These are phyloP conservation scores for Neogale vison DNA, from an alignment of 2,113 vertebrate species.

Conservation along the genomic window DNA sequence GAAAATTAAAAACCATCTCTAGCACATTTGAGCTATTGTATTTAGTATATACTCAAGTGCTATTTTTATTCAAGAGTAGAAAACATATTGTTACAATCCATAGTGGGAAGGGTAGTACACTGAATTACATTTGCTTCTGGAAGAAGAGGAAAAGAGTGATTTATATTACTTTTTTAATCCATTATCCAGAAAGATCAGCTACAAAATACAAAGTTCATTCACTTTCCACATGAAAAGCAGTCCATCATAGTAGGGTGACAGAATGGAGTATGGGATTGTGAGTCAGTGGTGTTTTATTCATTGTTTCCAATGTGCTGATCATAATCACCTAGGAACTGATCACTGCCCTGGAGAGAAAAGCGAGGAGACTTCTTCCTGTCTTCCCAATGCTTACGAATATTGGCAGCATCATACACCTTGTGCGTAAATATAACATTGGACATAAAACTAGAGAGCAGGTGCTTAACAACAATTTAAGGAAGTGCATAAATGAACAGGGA, in stretches of 20 bases:
- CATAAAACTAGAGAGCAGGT: background rate
- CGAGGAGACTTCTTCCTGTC: background rate
- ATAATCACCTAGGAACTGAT: background rate
- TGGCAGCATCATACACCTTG: background rate
- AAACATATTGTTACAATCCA: background rate
- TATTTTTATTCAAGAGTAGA: background rate
- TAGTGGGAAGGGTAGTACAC: background rate
- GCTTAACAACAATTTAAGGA: background rate
- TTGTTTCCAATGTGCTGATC: background rate
- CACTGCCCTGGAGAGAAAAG: background rate
- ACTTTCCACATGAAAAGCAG: background rate
- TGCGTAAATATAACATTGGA: background rate
- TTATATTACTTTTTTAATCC: slow-evolving; percentile 4
- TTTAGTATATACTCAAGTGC: background rate
- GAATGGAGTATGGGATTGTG: background rate
- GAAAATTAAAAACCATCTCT: background rate
- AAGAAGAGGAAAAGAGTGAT: background rate
- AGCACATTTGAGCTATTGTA: background rate
- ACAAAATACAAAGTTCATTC: background rate
- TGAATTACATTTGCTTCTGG: slow-evolving; percentile 11
- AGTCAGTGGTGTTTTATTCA: background rate
- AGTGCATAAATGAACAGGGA: background rate
- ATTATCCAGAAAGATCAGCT: background rate
- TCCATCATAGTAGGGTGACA: background rate
- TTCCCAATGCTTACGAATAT: background rate